Conservation (phyloP, 2,888 invertebrate species). For the Nemapogon koenigi region DNA sequence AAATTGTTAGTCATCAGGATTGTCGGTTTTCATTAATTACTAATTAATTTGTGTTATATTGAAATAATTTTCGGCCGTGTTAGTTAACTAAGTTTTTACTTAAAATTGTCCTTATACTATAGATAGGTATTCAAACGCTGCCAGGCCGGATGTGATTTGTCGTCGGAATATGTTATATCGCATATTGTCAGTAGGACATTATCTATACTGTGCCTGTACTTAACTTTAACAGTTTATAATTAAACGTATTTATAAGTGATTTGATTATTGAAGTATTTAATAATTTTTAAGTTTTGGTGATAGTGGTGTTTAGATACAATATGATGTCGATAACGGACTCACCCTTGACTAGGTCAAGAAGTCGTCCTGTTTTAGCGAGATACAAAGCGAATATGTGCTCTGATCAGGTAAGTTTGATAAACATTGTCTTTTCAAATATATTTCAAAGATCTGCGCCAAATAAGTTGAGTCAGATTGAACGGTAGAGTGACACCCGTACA, state of each 20-base stretch:
- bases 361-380: constrained; percentile 49
- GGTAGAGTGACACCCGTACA: no score
- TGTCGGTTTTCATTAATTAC: no score
- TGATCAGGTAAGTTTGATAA: constrained; percentile 38
- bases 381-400: constrained; percentile 36
- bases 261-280: neutral
- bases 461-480: no score
- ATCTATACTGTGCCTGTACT: neutral
- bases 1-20: no score
- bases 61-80: no score
- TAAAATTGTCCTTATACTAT: no score
- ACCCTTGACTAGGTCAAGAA: constrained; percentile 41
- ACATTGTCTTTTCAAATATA: no score
- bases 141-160: constrained; percentile 65
- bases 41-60: no score
- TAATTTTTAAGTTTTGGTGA: neutral
- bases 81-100: no score
- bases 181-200: constrained; percentile 20
- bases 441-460: no score
- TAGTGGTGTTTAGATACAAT: constrained; percentile 12
- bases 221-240: constrained; percentile 27
- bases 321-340: constrained; percentile 52
- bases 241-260: constrained; percentile 1
- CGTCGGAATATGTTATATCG: constrained; percentile 59
- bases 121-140: no score